Conservation (phyloP, 92 coral and sea anemone species). For the Actinostola sp. region DNA sequence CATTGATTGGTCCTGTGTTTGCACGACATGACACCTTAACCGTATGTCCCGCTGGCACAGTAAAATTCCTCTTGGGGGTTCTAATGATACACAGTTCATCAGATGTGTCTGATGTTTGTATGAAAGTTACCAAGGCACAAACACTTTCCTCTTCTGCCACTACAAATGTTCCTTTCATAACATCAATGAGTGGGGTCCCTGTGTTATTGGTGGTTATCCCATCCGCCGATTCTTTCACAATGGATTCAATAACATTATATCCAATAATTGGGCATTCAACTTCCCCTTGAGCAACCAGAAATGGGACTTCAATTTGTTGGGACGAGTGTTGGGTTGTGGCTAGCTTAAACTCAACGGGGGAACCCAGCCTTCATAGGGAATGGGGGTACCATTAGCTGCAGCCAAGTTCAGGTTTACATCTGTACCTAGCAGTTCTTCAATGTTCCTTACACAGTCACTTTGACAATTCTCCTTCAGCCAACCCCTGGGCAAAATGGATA, state of each 20-base stretch:
- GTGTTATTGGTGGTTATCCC: neutral
- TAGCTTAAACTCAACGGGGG: constrained; percentile 25
- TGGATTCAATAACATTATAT: constrained; percentile 45
- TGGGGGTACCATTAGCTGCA: constrained; percentile 55
- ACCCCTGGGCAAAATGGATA: constrained; percentile 38
- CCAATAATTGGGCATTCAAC: constrained; percentile 46
- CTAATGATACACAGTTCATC: constrained; percentile 10
- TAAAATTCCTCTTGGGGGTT: constrained; percentile 7
- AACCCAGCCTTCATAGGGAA: constrained; percentile 46
- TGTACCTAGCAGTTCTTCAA: constrained; percentile 35
- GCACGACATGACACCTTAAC: constrained; percentile 24
- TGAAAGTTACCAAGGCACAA: constrained; percentile 28
- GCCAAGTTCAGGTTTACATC: constrained; percentile 16
- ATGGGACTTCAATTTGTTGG: constrained; percentile 45
- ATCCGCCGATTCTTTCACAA: neutral
- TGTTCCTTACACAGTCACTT: constrained; percentile 7
- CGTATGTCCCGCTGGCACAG: constrained; percentile 7
- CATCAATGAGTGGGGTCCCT: neutral
- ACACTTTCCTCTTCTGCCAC: neutral
- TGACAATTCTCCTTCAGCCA: constrained; percentile 24
- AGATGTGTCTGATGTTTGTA: constrained; percentile 22
- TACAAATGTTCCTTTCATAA: constrained; percentile 9
- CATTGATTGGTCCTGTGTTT: constrained; percentile 16
- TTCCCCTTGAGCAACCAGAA: constrained; percentile 45
- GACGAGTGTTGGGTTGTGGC: constrained; percentile 11